These are phyloP conservation scores for Chamaetylas fuelleborni DNA, from an alignment of 2,113 vertebrate species.

Conservation along the genomic window DNA sequence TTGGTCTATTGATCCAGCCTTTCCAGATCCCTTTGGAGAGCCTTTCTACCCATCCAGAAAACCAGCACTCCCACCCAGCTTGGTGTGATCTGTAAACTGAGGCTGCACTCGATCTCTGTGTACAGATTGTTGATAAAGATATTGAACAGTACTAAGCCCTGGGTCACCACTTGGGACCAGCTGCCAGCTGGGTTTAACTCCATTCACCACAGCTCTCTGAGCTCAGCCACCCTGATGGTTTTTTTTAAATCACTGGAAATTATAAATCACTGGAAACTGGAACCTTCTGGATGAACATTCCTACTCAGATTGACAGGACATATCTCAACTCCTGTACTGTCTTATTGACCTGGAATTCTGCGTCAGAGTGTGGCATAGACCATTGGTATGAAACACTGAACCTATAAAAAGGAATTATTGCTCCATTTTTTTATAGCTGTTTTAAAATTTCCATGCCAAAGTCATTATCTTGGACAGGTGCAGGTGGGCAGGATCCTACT, in stretches of 20 bases:
- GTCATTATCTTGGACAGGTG: neutral
- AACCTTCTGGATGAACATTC: neutral
- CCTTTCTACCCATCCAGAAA: neutral
- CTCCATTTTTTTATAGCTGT: neutral
- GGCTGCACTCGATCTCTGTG: accelerated
- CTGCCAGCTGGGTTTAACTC: neutral
- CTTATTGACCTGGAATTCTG: neutral
- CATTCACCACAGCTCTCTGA: neutral
- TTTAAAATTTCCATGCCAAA: neutral
- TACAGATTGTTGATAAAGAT: neutral
- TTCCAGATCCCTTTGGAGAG: neutral
- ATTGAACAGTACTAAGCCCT: neutral
- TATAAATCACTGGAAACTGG: neutral
- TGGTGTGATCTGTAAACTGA: neutral
- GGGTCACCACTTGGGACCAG: neutral
- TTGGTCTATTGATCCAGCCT: neutral
- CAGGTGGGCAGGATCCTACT: neutral
- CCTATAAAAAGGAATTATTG: neutral
- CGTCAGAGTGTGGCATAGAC: neutral
- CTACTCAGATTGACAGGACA: neutral
- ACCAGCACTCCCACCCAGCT: neutral
- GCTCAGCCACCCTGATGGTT: neutral
- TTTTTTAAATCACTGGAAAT: neutral
- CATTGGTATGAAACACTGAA: neutral
- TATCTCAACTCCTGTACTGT: neutral